phyloP scores from a whole-genome alignment of 2,113 vertebrate genomes.

The Scartelaos histophorus region DNA sequence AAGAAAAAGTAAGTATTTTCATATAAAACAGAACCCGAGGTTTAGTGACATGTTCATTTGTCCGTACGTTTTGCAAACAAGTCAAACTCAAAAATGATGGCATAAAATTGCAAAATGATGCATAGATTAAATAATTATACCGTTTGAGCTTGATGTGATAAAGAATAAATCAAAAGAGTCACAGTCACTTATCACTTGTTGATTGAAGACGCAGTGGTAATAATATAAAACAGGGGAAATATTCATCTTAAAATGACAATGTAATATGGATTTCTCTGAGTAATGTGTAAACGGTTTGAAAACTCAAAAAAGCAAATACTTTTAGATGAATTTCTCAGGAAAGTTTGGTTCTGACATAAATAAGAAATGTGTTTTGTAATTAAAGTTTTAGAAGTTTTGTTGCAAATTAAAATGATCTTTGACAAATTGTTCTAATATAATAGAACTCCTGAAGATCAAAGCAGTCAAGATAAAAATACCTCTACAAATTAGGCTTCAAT shows the following conservation, averaged over 20 bases:
- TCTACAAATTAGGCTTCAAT: not conserved
- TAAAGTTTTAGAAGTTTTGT: not conserved
- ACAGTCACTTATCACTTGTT: conserved; percentile 5
- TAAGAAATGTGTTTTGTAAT: not conserved
- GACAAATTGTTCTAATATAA: no score
- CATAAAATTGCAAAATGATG: not conserved
- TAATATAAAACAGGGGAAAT: not conserved
- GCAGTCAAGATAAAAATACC: not conserved
- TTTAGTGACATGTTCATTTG: not conserved
- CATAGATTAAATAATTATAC: not conserved
- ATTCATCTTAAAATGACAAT: not conserved
- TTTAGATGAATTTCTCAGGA: not conserved
- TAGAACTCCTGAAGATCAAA: not conserved
- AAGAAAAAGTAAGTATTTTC: not conserved
- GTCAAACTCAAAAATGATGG: not conserved
- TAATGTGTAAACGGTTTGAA: not conserved
- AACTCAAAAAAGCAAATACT: not conserved
- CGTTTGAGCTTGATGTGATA: not conserved
- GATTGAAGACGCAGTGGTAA: not conserved
- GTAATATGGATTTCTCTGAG: not conserved
- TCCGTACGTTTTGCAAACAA: not conserved
- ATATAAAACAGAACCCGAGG: not conserved
- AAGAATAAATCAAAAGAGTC: not conserved
- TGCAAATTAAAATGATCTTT: not conserved
- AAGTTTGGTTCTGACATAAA: not conserved